phyloP scores from a whole-genome alignment of 2,888 invertebrate genomes.

The Diaperis boleti region DNA sequence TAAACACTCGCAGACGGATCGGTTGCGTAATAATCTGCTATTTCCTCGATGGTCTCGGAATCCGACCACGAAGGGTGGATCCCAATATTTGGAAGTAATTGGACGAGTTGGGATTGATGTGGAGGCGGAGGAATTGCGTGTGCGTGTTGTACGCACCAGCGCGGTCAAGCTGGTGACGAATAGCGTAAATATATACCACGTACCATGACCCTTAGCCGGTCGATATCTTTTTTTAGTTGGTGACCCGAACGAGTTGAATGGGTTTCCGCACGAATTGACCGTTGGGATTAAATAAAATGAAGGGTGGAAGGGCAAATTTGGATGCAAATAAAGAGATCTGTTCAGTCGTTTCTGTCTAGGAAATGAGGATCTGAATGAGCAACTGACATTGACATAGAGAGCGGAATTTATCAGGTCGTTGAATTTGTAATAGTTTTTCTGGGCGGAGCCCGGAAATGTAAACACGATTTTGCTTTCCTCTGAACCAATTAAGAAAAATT shows the following conservation, averaged over 20 bases:
- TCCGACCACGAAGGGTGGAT: conserved; percentile 12
- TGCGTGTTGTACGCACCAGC: conserved; percentile 34
- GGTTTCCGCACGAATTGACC: too few relatives aligned
- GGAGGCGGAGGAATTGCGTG: conserved; percentile 29
- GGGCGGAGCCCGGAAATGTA: too few relatives aligned
- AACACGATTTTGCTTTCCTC: too few relatives aligned
- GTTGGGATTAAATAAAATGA: too few relatives aligned
- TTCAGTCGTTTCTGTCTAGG: too few relatives aligned
- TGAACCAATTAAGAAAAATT: too few relatives aligned
- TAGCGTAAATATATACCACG: conserved; percentile 34
- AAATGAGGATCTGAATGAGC: too few relatives aligned
- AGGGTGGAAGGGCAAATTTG: too few relatives aligned
- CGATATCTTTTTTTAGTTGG: conserved; percentile 16
- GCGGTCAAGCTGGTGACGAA: conserved; percentile 38
- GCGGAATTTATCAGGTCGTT: too few relatives aligned
- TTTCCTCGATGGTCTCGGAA: conserved; percentile 19
- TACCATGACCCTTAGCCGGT: conserved; percentile 28
- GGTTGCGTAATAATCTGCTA: conserved; percentile 26
- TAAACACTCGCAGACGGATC: conserved; percentile 32
- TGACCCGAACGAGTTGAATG: background rate
- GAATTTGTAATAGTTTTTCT: too few relatives aligned
- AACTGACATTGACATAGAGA: too few relatives aligned
- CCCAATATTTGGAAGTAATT: conserved; percentile 22
- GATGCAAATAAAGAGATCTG: too few relatives aligned
- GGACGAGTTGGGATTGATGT: conserved; percentile 18